Evolutionary conservation across 2,797 vertebrate species (phyloP), one percentile per base, ranked within the genome.

Genomic region (Enteromius unitaeniatus): DNA sequence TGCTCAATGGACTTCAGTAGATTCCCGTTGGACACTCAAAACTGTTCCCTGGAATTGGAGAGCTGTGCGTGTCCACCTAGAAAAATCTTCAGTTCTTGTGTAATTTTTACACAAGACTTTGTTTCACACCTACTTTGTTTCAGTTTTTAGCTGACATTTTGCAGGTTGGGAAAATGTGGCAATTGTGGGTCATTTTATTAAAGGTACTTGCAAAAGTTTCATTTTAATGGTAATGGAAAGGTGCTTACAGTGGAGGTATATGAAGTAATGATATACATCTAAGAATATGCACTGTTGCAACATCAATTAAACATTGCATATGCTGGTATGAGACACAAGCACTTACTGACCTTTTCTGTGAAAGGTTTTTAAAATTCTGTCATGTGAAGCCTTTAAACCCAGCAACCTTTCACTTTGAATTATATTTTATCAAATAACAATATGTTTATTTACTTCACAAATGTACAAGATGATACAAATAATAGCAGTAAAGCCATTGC

Each of bases 1-100:
- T 97, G 96, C 89, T 95, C 96, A 42, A 97, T 97, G 96, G 97
- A 97, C 93, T 98, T 97, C 93, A 97, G 96, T 87, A 96, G 94
- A 85, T 97, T 98, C 92, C 97, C 96, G 88, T 93, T 97, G 92
- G 97, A 98, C 92, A 96, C 95, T 14, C 97, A 97, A 91, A 97
- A 96, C 89, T 97, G 96, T 81, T 97, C 96, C 3, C 92, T 98
- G 90, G 96, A 97, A 90, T 93, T 97, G 90, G 96, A 98, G 94
- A 98, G 97, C 94, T 97, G 96, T 98, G 92, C 97, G 96, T 95
- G 13, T 78, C 31, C 72, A 78, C 37, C 64, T 73, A 53, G 37
- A 64, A 47, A 60, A 21, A 70, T 40, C 4, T 51, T 58, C 23
- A 68, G 49, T 87, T 28, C 60, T 82, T 75, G 60, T 65, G 70